Conservation (phyloP, 2,797 vertebrate genomes). For the Holocentrus rufus region DNA sequence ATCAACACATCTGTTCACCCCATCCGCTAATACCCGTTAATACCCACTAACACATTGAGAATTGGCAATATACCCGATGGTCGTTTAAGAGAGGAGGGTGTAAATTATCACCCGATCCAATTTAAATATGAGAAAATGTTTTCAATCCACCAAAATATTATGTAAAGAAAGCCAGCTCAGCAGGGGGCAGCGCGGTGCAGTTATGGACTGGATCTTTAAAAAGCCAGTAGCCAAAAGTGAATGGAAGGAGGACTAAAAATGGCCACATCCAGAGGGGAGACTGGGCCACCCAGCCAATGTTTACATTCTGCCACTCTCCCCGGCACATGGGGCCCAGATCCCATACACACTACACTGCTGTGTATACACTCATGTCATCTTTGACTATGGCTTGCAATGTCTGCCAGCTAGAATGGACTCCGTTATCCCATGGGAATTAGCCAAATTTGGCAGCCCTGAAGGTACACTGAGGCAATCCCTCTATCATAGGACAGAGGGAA, state of each 20-base stretch:
- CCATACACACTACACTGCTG: constrained; percentile 61
- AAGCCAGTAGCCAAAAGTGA: constrained; percentile 12
- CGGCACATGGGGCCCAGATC: constrained; percentile 40
- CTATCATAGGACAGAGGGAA: constrained; percentile 44
- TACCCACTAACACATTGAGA: no score
- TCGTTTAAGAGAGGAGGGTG: no score
- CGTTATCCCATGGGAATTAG: constrained; percentile 49
- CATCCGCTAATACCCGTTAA: no score
- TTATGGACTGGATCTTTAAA: constrained; percentile 15
- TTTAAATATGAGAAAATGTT: neutral
- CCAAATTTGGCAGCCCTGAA: constrained; percentile 66
- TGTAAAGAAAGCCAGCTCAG: neutral
- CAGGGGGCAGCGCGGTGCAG: constrained; percentile 25
- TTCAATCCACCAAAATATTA: neutral
- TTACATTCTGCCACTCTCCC: constrained; percentile 70
- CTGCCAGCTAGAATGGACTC: constrained; percentile 60
- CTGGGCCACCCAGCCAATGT: constrained; percentile 71
- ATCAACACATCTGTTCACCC: no score
- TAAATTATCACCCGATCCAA: neutral
- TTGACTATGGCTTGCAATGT: constrained; percentile 50
- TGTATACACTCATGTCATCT: constrained; percentile 76
- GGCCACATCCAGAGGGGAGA: constrained; percentile 51
- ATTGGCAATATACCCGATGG: no score
- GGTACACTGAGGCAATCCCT: constrained; percentile 39
- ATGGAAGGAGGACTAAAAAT: constrained; percentile 54